Percentiles rank a stretch among this genome's conserved stretches.
Conservation (phyloP, 2,113 vertebrate genomes). For the Scytalopus superciliaris region DNA sequence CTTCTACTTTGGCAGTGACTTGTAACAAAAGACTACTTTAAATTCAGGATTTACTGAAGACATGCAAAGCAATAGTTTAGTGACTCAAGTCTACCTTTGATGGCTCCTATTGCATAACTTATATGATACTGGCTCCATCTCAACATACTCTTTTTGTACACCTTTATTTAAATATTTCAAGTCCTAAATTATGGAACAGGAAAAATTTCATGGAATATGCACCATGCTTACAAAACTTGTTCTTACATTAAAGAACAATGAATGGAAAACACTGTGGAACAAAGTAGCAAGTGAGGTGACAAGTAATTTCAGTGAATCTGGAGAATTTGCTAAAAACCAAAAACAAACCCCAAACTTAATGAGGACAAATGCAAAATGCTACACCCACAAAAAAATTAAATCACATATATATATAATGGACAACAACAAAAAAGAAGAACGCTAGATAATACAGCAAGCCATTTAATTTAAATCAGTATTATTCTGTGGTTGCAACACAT, state of each 20-base stretch:
- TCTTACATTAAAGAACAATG: not conserved
- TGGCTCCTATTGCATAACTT: not conserved
- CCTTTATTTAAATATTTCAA: not conserved
- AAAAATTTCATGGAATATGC: not conserved
- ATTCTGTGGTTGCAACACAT: not conserved
- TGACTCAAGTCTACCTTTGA: not conserved
- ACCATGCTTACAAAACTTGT: not conserved
- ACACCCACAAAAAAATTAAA: not conserved
- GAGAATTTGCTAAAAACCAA: not conserved
- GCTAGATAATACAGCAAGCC: not conserved
- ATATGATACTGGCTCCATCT: not conserved
- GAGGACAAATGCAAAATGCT: not conserved
- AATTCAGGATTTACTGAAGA: not conserved
- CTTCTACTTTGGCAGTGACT: not conserved
- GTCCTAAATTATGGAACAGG: not conserved
- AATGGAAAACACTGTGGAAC: not conserved
- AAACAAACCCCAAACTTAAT: not conserved
- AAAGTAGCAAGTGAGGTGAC: not conserved
- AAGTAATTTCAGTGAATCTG: not conserved
- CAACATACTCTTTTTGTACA: not conserved
- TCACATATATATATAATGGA: not conserved
- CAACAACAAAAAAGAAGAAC: not conserved
- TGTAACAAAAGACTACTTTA: not conserved
- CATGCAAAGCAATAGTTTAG: not conserved
- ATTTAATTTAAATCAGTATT: not conserved